A percentile compares a stretch with the other conserved stretches of the same genome.
Conservation (phyloP, 2,113 vertebrate species). For the Aptenodytes patagonicus region DNA sequence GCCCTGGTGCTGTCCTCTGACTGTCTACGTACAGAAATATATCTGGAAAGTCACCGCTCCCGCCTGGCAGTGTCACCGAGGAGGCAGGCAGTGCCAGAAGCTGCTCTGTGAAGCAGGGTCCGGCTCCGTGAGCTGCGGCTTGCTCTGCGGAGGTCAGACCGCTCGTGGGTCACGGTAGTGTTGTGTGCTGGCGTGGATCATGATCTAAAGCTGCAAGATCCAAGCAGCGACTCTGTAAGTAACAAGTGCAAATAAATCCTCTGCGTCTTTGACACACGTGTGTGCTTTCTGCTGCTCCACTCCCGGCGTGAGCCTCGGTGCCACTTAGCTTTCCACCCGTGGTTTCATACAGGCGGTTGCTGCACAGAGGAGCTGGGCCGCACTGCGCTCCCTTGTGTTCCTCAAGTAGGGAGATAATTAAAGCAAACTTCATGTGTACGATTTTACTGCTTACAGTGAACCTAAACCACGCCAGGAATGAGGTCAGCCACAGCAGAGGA, state of each 20-base stretch:
- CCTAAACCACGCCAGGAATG: background rate
- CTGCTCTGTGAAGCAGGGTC: background rate
- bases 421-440: background rate
- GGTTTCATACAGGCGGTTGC: background rate
- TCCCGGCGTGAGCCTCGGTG: background rate
- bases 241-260: background rate
- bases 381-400: background rate
- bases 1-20: no score
- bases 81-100: background rate
- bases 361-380: background rate
- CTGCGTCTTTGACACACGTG: fast-evolving
- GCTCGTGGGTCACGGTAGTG: background rate
- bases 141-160: background rate
- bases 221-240: background rate
- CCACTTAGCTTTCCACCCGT: background rate
- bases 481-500: background rate
- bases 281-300: background rate
- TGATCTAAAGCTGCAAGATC: background rate
- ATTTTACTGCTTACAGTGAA: background rate
- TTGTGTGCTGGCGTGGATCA: fast-evolving
- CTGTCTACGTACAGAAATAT: background rate
- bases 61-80: background rate
- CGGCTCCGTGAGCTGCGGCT: background rate
- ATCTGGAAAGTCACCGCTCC: background rate
- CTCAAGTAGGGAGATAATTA: background rate